Percentiles rank a stretch among this genome's conserved stretches.
Evolutionary conservation across 2,888 invertebrate genomes (phyloP).

Genomic region (Hirudinaria manillensis): DNA sequence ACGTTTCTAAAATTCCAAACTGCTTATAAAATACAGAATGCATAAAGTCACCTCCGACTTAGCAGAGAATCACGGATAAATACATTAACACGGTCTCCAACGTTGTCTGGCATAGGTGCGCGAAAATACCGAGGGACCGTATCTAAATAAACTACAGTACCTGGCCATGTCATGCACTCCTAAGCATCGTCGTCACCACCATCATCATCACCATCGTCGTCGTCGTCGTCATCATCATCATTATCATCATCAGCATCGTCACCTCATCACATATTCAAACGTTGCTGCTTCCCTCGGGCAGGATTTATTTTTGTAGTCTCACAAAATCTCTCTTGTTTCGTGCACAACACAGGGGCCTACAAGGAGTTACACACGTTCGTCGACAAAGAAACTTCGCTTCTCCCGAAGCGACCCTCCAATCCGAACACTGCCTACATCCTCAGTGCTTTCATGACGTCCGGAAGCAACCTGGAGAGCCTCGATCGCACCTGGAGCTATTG

Average conservation of each 20-base stretch:
- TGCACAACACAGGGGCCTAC: conserved; percentile 31
- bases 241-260: conserved; percentile 25
- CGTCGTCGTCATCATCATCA: conserved; percentile 29
- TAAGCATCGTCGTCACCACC: conserved; percentile 5
- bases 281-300: neutral
- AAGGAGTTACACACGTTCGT: conserved; percentile 39
- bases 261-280: neutral
- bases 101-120: too few species aligned
- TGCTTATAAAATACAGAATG: too few species aligned
- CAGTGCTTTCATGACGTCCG: conserved; percentile 44
- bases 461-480: conserved; percentile 43
- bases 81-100: too few species aligned
- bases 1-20: too few species aligned
- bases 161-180: neutral
- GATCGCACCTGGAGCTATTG: conserved; percentile 47
- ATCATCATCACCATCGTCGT: conserved; percentile 12
- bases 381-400: conserved; percentile 40
- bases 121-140: too few species aligned
- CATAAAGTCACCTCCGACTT: too few species aligned
- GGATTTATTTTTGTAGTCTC: neutral
- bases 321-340: too few species aligned
- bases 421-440: conserved; percentile 46
- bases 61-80: too few species aligned
- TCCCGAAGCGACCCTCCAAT: conserved; percentile 46
- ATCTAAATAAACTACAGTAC: too few species aligned